Conservation (phyloP, 2,797 vertebrate genomes). For the Enteromius mattozi region DNA sequence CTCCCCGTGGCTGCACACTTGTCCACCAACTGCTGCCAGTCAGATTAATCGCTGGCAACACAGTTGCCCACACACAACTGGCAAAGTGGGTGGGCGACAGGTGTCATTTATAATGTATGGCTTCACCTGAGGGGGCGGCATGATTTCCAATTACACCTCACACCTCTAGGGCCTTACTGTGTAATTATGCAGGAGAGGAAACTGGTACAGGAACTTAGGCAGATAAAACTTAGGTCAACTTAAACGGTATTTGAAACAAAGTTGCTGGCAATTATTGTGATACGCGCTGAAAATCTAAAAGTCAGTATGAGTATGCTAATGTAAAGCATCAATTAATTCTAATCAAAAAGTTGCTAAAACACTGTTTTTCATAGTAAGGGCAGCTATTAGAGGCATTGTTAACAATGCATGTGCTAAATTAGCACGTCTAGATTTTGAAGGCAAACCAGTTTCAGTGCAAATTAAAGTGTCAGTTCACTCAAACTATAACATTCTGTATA, state of each 20-base stretch:
- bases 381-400: neutral
- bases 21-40: slow-evolving; percentile 24
- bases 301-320: neutral
- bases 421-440: neutral
- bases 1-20: slow-evolving; percentile 23
- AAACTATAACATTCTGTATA: neutral
- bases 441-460: neutral
- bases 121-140: slow-evolving; percentile 52
- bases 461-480: neutral
- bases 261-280: slow-evolving; percentile 8
- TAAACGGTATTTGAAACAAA: slow-evolving; percentile 35
- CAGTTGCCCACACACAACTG: slow-evolving; percentile 45
- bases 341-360: slow-evolving; percentile 3
- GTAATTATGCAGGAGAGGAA: slow-evolving; percentile 57
- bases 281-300: neutral
- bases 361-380: neutral
- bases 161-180: slow-evolving; percentile 43
- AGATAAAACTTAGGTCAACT: slow-evolving; percentile 45
- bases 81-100: slow-evolving; percentile 48
- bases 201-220: slow-evolving; percentile 23
- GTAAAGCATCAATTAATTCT: neutral
- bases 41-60: slow-evolving; percentile 53
- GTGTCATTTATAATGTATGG: slow-evolving; percentile 64
- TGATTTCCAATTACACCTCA: slow-evolving; percentile 60
- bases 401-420: neutral